Evolutionary conservation across 1,140 invertebrate genomes (phyloP).

Genomic region (Hyposmocoma kahamanoa): DNA sequence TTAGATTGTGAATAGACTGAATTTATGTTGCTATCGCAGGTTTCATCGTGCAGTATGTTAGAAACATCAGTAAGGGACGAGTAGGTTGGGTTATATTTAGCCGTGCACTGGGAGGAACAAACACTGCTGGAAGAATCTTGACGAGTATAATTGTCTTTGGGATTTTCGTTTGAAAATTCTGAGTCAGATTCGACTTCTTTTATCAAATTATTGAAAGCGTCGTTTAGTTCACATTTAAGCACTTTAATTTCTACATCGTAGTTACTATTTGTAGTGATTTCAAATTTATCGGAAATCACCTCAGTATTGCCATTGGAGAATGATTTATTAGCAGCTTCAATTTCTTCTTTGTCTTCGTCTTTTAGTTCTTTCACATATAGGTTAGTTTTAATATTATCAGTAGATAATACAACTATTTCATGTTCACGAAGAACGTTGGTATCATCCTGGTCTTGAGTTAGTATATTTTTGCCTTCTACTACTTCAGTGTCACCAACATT

Average conservation of each 20-base stretch:
- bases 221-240: conserved; percentile 64
- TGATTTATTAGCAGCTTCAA: too few species aligned
- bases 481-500: conserved; percentile 15
- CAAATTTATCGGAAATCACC: conserved; percentile 5
- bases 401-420: conserved; percentile 56
- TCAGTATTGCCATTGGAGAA: too few species aligned
- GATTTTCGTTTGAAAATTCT: conserved; percentile 34
- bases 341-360: conserved; percentile 10
- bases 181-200: conserved; percentile 60
- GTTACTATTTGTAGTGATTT: conserved; percentile 15
- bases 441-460: too few species aligned
- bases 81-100: conserved; percentile 68
- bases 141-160: conserved; percentile 43
- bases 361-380: conserved; percentile 55
- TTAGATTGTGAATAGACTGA: conserved; percentile 8
- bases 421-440: conserved; percentile 21
- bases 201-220: conserved; percentile 64
- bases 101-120: conserved; percentile 69
- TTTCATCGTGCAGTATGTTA: conserved; percentile 57
- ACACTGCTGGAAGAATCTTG: conserved; percentile 72
- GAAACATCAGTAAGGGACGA: conserved; percentile 68
- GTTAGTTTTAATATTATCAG: conserved; percentile 52
- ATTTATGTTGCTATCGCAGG: conserved; percentile 17
- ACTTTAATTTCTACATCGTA: conserved; percentile 61
- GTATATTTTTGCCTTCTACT: too few species aligned